These are phyloP conservation scores for Limnephilus lunatus DNA, from an alignment of 2,888 invertebrate genomes.

Conservation along the genomic window DNA sequence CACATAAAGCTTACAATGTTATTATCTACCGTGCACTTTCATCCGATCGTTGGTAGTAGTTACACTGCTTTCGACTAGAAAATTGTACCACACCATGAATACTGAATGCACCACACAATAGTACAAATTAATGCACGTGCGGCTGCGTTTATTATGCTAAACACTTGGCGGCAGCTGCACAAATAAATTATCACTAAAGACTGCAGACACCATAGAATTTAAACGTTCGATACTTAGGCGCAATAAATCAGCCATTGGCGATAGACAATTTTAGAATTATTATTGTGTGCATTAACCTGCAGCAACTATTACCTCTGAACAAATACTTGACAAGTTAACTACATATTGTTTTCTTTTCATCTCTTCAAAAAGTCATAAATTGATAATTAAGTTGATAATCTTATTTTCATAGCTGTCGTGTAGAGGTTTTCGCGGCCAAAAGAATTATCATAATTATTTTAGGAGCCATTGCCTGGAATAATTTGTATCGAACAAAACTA, in stretches of 20 bases:
- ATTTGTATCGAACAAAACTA: no score
- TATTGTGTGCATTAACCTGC: no score
- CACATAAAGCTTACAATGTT: not conserved
- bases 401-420: no score
- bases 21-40: not conserved
- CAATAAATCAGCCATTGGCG: not conserved
- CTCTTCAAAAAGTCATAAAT: not conserved
- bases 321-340: not conserved
- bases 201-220: not conserved
- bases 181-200: not conserved
- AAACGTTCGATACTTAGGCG: not conserved
- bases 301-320: not conserved
- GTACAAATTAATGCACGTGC: not conserved
- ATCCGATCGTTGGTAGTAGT: not conserved
- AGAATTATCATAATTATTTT: no score
- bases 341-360: not conserved
- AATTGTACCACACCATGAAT: not conserved
- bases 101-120: not conserved
- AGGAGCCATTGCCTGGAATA: no score
- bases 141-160: not conserved
- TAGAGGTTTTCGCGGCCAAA: no score
- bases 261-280: not conserved
- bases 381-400: no score
- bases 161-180: not conserved
- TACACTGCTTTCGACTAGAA: not conserved